Evolutionary conservation across 2,888 invertebrate species (phyloP), one percentile per base, ranked within the genome.

Genomic region (Cheilosia vernalis): DNA sequence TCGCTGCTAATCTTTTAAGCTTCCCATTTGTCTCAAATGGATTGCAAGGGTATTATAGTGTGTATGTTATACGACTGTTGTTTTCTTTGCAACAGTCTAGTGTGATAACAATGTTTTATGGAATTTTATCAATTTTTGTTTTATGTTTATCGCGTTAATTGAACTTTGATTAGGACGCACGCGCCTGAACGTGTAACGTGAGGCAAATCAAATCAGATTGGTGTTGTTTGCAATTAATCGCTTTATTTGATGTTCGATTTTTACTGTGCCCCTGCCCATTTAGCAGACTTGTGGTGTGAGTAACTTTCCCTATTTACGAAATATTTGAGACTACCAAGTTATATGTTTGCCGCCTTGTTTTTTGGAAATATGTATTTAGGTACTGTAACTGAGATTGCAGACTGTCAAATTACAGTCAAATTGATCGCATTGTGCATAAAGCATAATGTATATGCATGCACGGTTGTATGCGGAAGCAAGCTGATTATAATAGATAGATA

Each of bases 71-170:
- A 6, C 27, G 27, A 7, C 27, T 6, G 27, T 27, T 4, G 27
- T 17, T n/a, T 15, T 15, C 15, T n/a, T n/a, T 6, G n/a, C n/a
- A n/a, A 17, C 15, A 2, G 15, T 44, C 5, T 17, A 7, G n/a
- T 1, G n/a, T 15, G 17, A 64, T 47, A 73, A 73, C 24, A 19
- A 33, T 5, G 0, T 37, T 61, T 30, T n/a, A 42, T 61, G 33
- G 56, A 63, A 73, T 27, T 63, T 73, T 61, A 63, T 70, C 33
- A 17, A 6, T 10, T 2, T 33, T 17, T 15, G 2, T 24, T 19
- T 5, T n/a, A 37, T 17, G 33, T n/a, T 13, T n/a, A 15, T n/a
- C 42, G 21, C 30, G 53, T 72, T 19, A 53, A 21, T 44, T 73
- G 44, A 55, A n/a, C 37, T 44, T 63, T 73, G 15, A 7, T 33